Percentiles rank a stretch among this genome's conserved stretches.
Conservation (phyloP, 2,888 invertebrate genomes). For the Deladenus siricidicola region DNA sequence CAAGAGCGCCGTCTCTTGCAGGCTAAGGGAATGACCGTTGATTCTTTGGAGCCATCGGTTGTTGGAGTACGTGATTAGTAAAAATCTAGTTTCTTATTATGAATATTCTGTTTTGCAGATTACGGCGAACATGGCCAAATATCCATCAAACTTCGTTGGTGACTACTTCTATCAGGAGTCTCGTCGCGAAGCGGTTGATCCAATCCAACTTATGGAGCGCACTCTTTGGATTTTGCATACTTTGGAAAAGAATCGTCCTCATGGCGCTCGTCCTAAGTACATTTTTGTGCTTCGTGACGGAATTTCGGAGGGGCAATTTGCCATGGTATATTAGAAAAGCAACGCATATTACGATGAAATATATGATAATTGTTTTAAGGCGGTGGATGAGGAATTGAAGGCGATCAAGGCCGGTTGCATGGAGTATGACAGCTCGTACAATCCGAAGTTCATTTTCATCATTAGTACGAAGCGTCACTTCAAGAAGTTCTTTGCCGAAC, state of each 20-base stretch:
- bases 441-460: constrained; percentile 31
- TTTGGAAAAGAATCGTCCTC: constrained; percentile 9
- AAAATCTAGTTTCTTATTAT: neutral
- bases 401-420: constrained; percentile 18
- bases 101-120: constrained; percentile 9
- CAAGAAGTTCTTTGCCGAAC: constrained; percentile 27
- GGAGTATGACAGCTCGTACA: constrained; percentile 16
- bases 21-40: constrained; percentile 5
- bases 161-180: constrained; percentile 34
- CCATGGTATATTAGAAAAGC: no score
- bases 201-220: constrained; percentile 7
- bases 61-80: constrained; percentile 19
- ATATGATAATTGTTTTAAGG: constrained; percentile 13
- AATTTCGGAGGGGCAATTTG: constrained; percentile 25
- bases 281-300: constrained; percentile 28
- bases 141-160: constrained; percentile 26
- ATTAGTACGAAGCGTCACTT: constrained; percentile 41
- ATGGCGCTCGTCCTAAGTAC: constrained; percentile 10
- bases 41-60: constrained; percentile 29
- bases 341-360: neutral
- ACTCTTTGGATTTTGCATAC: constrained; percentile 6
- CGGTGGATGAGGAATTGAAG: constrained; percentile 12
- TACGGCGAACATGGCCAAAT: constrained; percentile 19
- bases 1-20: constrained; percentile 17
- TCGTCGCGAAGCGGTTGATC: constrained; percentile 23